Percentiles rank a stretch among this genome's conserved stretches.
Evolutionary conservation across 2,797 vertebrate species (phyloP).

Genomic region (Characodon lateralis): DNA sequence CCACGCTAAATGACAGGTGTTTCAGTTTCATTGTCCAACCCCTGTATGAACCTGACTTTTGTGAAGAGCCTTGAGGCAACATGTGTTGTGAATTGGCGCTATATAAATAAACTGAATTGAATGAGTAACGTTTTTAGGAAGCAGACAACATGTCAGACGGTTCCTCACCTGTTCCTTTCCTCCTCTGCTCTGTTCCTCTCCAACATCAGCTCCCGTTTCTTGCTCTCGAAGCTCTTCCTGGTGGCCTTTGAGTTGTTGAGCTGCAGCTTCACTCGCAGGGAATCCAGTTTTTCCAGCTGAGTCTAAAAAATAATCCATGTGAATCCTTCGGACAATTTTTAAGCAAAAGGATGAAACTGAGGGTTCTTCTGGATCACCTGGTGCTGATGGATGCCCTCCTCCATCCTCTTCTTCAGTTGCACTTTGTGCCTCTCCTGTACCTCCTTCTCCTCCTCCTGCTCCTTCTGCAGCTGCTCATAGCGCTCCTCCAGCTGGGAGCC

Average conservation of each 20-base stretch:
- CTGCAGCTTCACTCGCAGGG: slow-evolving; percentile 72
- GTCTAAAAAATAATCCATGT: slow-evolving; percentile 32
- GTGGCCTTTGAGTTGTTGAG: slow-evolving; percentile 73
- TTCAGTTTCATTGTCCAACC: no score
- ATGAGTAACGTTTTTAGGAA: neutral
- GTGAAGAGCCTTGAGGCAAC: no score
- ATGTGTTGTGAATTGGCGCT: no score
- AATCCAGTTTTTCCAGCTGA: slow-evolving; percentile 70
- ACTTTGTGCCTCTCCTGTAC: slow-evolving; percentile 10
- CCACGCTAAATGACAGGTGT: no score
- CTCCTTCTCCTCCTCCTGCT: slow-evolving; percentile 39
- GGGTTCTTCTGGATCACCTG: slow-evolving; percentile 34
- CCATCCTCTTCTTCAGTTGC: slow-evolving; percentile 57
- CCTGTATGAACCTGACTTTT: no score
- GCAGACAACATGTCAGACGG: neutral
- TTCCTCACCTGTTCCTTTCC: slow-evolving; percentile 56
- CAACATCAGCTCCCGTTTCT: slow-evolving; percentile 65
- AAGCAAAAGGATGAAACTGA: neutral
- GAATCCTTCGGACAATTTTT: neutral
- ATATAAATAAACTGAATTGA: no score
- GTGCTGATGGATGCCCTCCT: slow-evolving; percentile 54
- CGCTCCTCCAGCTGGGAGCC: slow-evolving; percentile 23
- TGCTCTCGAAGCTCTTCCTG: slow-evolving; percentile 71
- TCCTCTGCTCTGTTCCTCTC: slow-evolving; percentile 63
- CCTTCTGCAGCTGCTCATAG: slow-evolving; percentile 16